Conservation (phyloP, 2,113 vertebrate species). For the Carassius gibelio region DNA sequence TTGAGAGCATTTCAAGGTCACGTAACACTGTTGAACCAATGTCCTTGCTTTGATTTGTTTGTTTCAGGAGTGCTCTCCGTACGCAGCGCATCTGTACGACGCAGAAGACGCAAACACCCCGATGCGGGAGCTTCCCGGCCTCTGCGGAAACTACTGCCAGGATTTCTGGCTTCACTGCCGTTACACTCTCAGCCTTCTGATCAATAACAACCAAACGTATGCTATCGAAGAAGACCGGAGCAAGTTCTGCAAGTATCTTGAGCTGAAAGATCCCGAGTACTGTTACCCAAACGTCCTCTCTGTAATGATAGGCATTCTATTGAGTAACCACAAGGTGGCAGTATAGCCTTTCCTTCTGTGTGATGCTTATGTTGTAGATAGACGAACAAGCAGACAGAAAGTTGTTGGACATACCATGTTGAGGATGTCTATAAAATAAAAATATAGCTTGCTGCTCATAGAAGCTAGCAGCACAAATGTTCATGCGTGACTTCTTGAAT, state of each 20-base stretch:
- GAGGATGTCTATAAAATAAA: no score
- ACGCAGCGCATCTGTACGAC: constrained; percentile 81
- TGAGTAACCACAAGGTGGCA: no score
- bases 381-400: no score
- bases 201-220: constrained; percentile 68
- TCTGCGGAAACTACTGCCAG: constrained; percentile 77
- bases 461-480: no score
- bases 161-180: constrained; percentile 79
- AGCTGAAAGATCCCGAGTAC: constrained; percentile 79
- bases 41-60: background rate
- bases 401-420: no score
- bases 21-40: background rate
- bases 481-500: no score
- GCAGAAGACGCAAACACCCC: constrained; percentile 81
- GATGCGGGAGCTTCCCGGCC: constrained; percentile 75
- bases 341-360: no score
- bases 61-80: constrained; percentile 81
- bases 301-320: no score
- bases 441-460: no score
- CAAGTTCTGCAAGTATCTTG: constrained; percentile 76
- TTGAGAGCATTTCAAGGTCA: background rate
- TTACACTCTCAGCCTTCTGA: constrained; percentile 75
- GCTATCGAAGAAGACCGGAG: constrained; percentile 71
- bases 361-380: no score
- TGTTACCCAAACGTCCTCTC: constrained; percentile 80